Base-by-base conservation (phyloP, 2,797 vertebrate genomes). In the Amniataba percoides region DNA sequence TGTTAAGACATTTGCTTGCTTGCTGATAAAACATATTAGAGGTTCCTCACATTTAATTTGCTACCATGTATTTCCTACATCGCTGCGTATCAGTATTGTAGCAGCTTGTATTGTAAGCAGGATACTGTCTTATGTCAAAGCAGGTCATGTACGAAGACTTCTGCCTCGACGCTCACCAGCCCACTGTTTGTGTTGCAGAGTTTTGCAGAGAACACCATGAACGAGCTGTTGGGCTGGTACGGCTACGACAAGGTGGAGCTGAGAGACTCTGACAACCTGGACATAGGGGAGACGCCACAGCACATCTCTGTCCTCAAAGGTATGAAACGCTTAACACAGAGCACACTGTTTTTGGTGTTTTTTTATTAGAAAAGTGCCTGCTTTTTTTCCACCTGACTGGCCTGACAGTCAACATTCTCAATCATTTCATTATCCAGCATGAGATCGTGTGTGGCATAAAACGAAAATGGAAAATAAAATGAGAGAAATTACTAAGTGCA, bases 121-220 rank as follows among this genome's bases (percentile, higher is more conserved):
- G n/a, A 48, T 59, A 43, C 6, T 21, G 13, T 66, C 15, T 8
- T 55, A 8, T 12, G 71, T 67, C 8, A 43, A 58, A 56, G 42
- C 39, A 15, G 43, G 21, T 52, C 3, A 39, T 58, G 34, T 34
- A 4, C 48, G 14, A 46, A 21, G 14, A 39, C 5, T 15, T 60
- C 39, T 52, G 45, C 49, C 13, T 27, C 9, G 27, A 16, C 10
- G 71, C 68, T 82, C 36, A 81, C 10, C 66, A 7, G 49, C 18
- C 11, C 8, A 36, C 27, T 68, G 52, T 94, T 80, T 97, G 81
- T 95, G 85, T 96, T 94, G 87, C 95, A 99, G 98, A 99, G 97
- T 92, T 99, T 99, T 92, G 98, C 98, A 62, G 98, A 99, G 92
- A 99, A 97, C 94, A 99, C 98, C 84, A 99, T 99, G 98, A 99